Evolutionary conservation across 2,113 vertebrate species (phyloP).

Genomic region (Lanius ludovicianus): DNA sequence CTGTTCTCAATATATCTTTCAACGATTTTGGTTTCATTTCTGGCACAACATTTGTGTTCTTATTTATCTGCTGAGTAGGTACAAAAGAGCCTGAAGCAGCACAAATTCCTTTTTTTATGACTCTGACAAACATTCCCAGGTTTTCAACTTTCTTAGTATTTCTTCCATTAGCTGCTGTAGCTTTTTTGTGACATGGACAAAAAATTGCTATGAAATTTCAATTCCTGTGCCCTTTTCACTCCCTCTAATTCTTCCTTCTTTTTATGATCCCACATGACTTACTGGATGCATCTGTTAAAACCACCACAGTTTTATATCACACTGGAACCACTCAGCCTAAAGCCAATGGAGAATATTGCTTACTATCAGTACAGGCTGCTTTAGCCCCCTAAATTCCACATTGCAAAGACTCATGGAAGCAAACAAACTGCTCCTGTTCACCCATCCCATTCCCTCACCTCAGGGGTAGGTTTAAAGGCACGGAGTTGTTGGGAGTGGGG

Average conservation of each 20-base stretch:
- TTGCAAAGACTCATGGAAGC: background rate
- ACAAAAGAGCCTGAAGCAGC: background rate
- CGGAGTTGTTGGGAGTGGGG: conserved; percentile 89
- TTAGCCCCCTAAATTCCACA: background rate
- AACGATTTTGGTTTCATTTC: background rate
- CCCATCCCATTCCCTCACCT: conserved; percentile 71
- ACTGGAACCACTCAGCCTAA: background rate
- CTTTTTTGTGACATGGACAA: background rate
- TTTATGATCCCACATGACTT: background rate
- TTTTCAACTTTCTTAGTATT: background rate
- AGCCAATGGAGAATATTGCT: background rate
- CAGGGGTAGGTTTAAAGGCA: conserved; percentile 87
- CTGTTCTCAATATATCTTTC: background rate
- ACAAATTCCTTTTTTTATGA: background rate
- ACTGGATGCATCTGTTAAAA: background rate
- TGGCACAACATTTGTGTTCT: background rate
- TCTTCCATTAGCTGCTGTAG: background rate
- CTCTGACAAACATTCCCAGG: background rate
- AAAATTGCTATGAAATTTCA: background rate
- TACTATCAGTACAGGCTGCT: background rate
- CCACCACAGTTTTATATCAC: background rate
- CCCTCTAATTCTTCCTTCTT: background rate
- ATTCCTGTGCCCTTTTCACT: background rate
- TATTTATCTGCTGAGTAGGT: background rate
- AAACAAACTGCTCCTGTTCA: background rate